Base-by-base conservation (phyloP, 2,888 invertebrate species). In the Charanyca ferruginea region DNA sequence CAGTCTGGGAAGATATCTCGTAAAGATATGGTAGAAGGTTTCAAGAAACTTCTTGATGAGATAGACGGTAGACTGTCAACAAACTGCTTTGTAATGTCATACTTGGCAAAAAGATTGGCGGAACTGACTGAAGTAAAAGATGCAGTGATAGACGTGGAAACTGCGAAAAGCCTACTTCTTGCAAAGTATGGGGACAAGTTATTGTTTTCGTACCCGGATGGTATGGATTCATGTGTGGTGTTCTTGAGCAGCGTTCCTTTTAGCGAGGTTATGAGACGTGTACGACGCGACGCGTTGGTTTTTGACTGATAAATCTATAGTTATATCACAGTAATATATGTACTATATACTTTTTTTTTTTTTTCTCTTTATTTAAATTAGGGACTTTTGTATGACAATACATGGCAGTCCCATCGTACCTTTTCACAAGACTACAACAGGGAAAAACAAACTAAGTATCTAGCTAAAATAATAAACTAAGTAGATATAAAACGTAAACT, bases 201-300 rank as follows among this genome's bases (percentile, higher is more conserved):
- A 4, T 45, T 76, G 22, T 76, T 76, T 16, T 51, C 59, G 0
- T 59, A 75, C 20, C 70, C 76, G 0, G 11, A 18, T n/a, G 69
- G 58, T 2, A 22, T 51, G 9, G 49, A 54, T 0, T 71, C 54
- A 0, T 49, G 71, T 41, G 76, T 68, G 22, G 49, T 71, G 25
- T 76, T 75, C 11, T n/a, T 68, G 8, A 71, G 76, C 45, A 54
- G 45, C 9, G 59, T 71, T 3, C 32, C 58, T n/a, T 41, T 71
- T 18, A 45, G 25, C 23, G 59, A 71, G 32, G 44, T 41, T n/a
- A 69, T 76, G 48, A 42, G 28, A 28, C 71, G 77, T 9, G 59
- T 68, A 16, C 8, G 16, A 38, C 38, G 16, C 16, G 38, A 16
- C 35, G 25, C 41, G 22, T 45, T 35, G 6, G 74, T n/a, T 47